Percentiles rank a stretch among this genome's conserved stretches.
Conservation (phyloP, 2,113 vertebrate genomes). For the Tachycineta bicolor region DNA sequence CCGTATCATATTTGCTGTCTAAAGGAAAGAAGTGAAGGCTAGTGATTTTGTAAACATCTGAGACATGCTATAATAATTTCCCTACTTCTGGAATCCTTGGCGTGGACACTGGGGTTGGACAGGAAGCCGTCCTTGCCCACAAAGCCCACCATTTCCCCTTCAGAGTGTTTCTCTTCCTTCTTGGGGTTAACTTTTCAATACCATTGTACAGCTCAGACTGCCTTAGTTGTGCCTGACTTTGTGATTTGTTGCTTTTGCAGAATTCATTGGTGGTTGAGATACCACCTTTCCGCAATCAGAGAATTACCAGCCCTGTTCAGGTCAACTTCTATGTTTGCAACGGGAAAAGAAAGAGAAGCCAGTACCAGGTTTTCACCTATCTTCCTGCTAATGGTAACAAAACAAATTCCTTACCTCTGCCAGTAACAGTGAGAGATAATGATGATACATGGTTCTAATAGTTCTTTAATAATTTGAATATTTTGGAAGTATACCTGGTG, state of each 20-base stretch:
- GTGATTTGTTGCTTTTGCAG: conserved; percentile 66
- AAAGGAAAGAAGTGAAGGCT: neutral
- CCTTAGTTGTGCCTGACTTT: neutral
- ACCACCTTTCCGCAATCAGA: conserved; percentile 94
- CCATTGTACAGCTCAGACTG: accelerated
- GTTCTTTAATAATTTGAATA: neutral
- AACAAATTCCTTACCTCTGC: conserved; percentile 25
- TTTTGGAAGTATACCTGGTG: neutral
- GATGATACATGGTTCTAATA: neutral
- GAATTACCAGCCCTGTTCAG: conserved; percentile 89
- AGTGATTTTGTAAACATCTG: neutral
- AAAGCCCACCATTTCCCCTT: neutral
- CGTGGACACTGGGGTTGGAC: accelerated
- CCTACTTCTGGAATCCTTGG: neutral
- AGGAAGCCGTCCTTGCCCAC: neutral
- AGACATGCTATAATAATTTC: neutral
- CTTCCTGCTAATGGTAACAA: conserved; percentile 92
- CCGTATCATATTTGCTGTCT: neutral
- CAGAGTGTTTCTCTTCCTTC: neutral
- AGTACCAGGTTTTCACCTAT: conserved; percentile 95
- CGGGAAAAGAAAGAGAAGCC: conserved; percentile 97
- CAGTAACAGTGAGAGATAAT: neutral
- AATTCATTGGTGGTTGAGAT: conserved; percentile 89
- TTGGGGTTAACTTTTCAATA: neutral
- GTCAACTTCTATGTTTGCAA: conserved; percentile 99